phyloP scores from a whole-genome alignment of 2,797 vertebrate genomes.

The Tenualosa thibaudeaui region DNA sequence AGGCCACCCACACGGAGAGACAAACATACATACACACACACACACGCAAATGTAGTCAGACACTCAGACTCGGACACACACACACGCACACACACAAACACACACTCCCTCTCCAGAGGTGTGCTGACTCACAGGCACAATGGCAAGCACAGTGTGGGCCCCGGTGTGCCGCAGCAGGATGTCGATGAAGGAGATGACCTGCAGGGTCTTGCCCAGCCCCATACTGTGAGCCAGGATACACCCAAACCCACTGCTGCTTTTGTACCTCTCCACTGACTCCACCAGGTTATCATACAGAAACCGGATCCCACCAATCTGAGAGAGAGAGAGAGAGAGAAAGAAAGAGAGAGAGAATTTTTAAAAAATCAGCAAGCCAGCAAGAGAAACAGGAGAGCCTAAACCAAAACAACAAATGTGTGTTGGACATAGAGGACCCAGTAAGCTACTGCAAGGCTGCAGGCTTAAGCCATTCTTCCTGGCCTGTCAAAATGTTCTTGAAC shows the following conservation, averaged over 20 bases:
- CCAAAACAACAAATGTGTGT: too few relatives aligned
- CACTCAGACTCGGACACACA: constrained; percentile 29
- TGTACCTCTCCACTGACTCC: constrained; percentile 93
- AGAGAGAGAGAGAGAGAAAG: neutral
- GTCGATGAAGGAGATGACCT: constrained; percentile 98
- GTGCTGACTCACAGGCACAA: constrained; percentile 89
- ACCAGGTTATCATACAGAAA: constrained; percentile 98
- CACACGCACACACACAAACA: constrained; percentile 14
- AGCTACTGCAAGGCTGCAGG: too few relatives aligned
- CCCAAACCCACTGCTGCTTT: constrained; percentile 93
- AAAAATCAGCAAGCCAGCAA: too few relatives aligned
- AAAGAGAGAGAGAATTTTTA: neutral
- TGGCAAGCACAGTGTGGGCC: constrained; percentile 95
- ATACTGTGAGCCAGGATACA: constrained; percentile 99
- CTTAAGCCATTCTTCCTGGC: too few relatives aligned
- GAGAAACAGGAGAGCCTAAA: too few relatives aligned
- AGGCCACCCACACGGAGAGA: neutral
- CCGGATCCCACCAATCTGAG: constrained; percentile 93
- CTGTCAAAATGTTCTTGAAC: too few relatives aligned
- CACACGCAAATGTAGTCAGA: neutral
- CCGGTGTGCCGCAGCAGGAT: constrained; percentile 92
- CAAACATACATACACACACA: constrained; percentile 2
- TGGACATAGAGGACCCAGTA: too few relatives aligned
- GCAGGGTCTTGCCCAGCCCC: constrained; percentile 96
- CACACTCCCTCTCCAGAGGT: neutral